Conservation (phyloP, 2,113 vertebrate genomes). For the Pipa parva region DNA sequence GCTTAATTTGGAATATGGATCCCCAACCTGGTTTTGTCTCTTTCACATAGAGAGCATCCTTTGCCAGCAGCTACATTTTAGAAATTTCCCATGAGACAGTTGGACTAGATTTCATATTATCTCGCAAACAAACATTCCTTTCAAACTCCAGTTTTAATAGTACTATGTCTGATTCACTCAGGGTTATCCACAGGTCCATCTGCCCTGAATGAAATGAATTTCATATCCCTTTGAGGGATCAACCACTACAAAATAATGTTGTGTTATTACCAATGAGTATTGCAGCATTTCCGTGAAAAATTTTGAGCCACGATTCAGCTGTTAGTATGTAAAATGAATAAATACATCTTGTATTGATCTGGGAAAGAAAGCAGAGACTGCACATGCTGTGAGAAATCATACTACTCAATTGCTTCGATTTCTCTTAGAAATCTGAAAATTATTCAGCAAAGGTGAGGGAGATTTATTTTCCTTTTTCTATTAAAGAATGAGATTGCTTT, state of each 20-base stretch:
- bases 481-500: constrained; percentile 7
- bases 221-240: neutral
- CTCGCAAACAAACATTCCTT: constrained; percentile 18
- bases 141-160: neutral
- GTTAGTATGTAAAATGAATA: constrained; percentile 7
- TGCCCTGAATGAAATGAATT: constrained; percentile 8
- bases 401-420: constrained; percentile 28
- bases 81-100: neutral
- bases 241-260: constrained; percentile 1
- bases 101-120: constrained; percentile 4
- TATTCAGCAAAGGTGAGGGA: constrained; percentile 16
- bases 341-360: constrained; percentile 21
- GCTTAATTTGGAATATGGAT: neutral
- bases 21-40: too few species aligned
- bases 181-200: neutral
- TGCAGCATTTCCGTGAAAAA: constrained; percentile 10
- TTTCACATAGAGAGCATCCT: constrained; percentile 3
- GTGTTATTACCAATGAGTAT: neutral
- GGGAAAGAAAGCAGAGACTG: neutral
- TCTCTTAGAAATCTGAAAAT: constrained; percentile 29
- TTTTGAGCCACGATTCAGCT: neutral
- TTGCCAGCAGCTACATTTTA: constrained; percentile 1
- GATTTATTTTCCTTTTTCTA: constrained; percentile 24
- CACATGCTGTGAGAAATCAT: neutral
- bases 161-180: neutral